These are phyloP conservation scores for Empidonax alnorum DNA, from an alignment of 2,113 vertebrate genomes.

Conservation along the genomic window DNA sequence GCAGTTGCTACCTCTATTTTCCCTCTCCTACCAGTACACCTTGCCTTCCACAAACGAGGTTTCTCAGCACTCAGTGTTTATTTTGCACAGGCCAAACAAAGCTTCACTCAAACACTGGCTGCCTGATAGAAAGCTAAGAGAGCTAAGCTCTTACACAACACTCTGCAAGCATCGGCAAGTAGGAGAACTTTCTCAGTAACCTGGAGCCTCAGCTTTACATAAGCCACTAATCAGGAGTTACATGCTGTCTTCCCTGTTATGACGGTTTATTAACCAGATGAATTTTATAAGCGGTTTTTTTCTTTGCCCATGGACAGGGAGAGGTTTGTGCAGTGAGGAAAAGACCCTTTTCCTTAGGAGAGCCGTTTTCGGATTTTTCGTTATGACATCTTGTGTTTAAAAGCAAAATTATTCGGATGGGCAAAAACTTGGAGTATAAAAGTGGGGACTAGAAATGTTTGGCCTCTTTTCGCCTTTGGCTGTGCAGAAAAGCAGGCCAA, in stretches of 20 bases:
- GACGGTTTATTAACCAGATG: background rate
- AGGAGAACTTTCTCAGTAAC: slow-evolving; percentile 13
- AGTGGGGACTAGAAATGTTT: background rate
- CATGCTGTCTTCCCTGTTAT: background rate
- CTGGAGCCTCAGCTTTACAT: background rate
- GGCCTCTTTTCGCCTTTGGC: background rate
- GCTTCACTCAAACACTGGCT: background rate
- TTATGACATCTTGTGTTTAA: background rate
- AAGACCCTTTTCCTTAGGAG: background rate
- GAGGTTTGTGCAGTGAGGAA: background rate
- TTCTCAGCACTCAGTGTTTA: background rate
- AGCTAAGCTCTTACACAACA: background rate
- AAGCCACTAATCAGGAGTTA: background rate
- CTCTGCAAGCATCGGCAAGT: background rate
- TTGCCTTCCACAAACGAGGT: background rate
- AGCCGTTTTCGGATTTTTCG: background rate
- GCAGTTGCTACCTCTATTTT: background rate
- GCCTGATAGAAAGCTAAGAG: background rate
- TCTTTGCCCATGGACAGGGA: background rate
- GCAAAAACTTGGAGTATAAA: background rate
- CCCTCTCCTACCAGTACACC: background rate
- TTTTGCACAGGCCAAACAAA: background rate
- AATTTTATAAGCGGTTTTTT: background rate
- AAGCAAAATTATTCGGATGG: background rate
- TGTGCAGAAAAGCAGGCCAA: background rate